A percentile compares a stretch with the other conserved stretches of the same genome.
Conservation (phyloP, 1,140 invertebrate genomes). For the Trachymyrmex cornetzi region DNA sequence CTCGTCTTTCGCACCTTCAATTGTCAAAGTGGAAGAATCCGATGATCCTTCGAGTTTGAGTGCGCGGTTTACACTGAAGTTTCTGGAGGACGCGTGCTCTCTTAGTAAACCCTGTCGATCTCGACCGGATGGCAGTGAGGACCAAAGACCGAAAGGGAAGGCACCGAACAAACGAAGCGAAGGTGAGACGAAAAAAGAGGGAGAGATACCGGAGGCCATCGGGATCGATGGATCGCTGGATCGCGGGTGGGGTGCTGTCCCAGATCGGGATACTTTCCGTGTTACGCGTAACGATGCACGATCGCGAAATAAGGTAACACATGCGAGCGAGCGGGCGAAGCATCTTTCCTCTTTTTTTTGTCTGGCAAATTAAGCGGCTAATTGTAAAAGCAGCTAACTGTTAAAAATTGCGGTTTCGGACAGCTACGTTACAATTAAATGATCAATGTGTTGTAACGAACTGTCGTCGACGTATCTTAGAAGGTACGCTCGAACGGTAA, state of each 20-base stretch:
- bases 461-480: neutral
- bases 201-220: conserved; percentile 58
- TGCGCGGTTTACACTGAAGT: conserved; percentile 84
- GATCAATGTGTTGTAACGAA: neutral
- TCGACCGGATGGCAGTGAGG: conserved; percentile 77
- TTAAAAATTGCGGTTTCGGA: neutral
- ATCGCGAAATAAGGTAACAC: conserved; percentile 25
- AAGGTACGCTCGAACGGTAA: neutral
- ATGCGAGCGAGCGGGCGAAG: neutral
- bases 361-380: neutral
- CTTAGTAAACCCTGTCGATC: conserved; percentile 83
- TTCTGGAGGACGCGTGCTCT: conserved; percentile 80
- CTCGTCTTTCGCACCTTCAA: conserved; percentile 6
- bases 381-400: neutral
- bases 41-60: conserved; percentile 81
- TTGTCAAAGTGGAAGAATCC: conserved; percentile 55
- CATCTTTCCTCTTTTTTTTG: conserved; percentile 4
- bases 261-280: conserved; percentile 75
- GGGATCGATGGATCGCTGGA: conserved; percentile 68
- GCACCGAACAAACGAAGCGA: conserved; percentile 8
- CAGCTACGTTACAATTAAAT: neutral
- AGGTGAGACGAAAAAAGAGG: conserved; percentile 50
- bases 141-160: conserved; percentile 76
- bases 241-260: conserved; percentile 73
- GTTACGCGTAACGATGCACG: conserved; percentile 58